Conservation (phyloP, 2,113 vertebrate genomes). For the Engystomops pustulosus region DNA sequence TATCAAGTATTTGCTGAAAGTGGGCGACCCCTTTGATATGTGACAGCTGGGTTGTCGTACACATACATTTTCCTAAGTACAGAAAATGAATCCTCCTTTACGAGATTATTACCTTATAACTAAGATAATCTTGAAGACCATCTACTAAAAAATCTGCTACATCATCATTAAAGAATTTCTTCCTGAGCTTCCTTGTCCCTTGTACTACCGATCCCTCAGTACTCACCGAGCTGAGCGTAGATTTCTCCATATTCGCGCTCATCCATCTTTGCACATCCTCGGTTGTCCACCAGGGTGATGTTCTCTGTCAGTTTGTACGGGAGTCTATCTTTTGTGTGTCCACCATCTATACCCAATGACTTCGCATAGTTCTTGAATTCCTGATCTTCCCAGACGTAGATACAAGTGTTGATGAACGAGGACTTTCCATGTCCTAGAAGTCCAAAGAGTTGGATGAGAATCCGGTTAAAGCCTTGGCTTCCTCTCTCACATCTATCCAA, state of each 20-base stretch:
- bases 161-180: too few species aligned
- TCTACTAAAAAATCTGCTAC: too few species aligned
- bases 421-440: slow-evolving; percentile 22
- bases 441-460: slow-evolving; percentile 20
- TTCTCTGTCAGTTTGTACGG: slow-evolving; percentile 1
- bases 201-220: too few species aligned
- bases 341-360: not conserved
- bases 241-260: not conserved
- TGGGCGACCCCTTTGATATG: too few species aligned
- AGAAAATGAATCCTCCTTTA: too few species aligned
- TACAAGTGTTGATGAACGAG: not conserved
- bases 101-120: too few species aligned
- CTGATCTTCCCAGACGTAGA: not conserved
- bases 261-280: not conserved
- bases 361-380: not conserved
- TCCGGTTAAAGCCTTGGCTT: not conserved
- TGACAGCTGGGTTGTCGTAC: too few species aligned
- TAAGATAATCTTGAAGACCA: too few species aligned
- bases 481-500: too few species aligned
- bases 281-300: slow-evolving; percentile 35
- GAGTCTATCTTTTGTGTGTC: not conserved
- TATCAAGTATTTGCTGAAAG: too few species aligned
- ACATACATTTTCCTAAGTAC: too few species aligned
- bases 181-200: too few species aligned
- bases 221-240: slow-evolving; percentile 38